These are phyloP conservation scores for Carcina quercana DNA, from an alignment of 2,888 invertebrate species.

Conservation along the genomic window DNA sequence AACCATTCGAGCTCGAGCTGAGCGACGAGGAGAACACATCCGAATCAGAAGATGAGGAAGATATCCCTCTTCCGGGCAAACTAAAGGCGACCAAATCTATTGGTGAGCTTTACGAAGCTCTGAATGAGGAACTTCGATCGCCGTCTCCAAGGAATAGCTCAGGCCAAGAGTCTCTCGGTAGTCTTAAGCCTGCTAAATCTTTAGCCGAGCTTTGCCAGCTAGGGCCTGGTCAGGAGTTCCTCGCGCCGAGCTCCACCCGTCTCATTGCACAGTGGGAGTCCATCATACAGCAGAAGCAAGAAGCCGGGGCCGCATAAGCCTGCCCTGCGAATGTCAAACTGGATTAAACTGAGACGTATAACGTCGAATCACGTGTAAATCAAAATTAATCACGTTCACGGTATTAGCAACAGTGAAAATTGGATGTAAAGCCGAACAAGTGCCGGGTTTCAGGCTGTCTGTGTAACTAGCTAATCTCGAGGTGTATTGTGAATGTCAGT, in stretches of 20 bases:
- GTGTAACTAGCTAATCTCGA: too few relatives aligned
- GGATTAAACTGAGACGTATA: slow-evolving; percentile 32
- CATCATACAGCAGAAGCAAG: slow-evolving; percentile 79
- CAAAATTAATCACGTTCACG: slow-evolving; percentile 8
- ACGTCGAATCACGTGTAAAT: slow-evolving; percentile 20
- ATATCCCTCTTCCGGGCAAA: slow-evolving; percentile 74
- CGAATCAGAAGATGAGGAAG: slow-evolving; percentile 75
- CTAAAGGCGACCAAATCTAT: slow-evolving; percentile 79
- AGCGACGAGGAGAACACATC: slow-evolving; percentile 74
- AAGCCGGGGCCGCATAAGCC: slow-evolving; percentile 65
- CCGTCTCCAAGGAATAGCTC: slow-evolving; percentile 63
- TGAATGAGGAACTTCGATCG: slow-evolving; percentile 61
- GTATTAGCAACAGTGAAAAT: slow-evolving; percentile 13
- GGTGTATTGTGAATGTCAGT: too few relatives aligned
- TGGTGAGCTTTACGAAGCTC: slow-evolving; percentile 78
- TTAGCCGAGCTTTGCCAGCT: slow-evolving; percentile 80
- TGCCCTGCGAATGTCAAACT: slow-evolving; percentile 21
- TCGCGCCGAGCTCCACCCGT: slow-evolving; percentile 79
- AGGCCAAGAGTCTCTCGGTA: slow-evolving; percentile 57
- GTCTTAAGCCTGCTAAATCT: slow-evolving; percentile 79
- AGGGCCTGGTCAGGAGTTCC: slow-evolving; percentile 75
- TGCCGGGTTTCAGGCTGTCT: slow-evolving; percentile 21
- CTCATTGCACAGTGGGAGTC: slow-evolving; percentile 89
- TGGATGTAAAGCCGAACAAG: slow-evolving; percentile 14
- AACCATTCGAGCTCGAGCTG: slow-evolving; percentile 77